Evolutionary conservation across 2,888 invertebrate genomes (phyloP), one percentile per base, ranked within the genome.

Genomic region (Ormia ochracea): DNA sequence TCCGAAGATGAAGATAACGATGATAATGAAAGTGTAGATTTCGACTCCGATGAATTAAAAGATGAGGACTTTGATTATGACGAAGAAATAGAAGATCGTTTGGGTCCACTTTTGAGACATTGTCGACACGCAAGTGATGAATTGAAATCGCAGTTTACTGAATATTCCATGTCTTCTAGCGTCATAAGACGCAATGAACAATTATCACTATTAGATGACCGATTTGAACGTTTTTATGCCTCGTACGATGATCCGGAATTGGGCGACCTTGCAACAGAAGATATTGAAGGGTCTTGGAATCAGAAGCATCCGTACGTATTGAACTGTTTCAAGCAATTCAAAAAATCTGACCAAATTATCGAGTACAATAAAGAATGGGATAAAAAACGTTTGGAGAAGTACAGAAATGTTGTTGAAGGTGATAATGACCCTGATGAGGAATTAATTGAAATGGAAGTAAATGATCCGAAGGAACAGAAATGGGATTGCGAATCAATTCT

Each of bases 401-500:
- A 89, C 50, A 72, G 81, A 5, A 83, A 85, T 61, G 83, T 88
- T 1, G 85, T 87, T 2, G 91, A 92, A 9, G 89, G 90, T 43
- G 89, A 90, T 23, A 89, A 91, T 7, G 90, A 91, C 0, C 86
- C 87, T 14, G 93, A 93, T 38, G 92, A 93, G 2, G 91, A 92
- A 78, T 90, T 94, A 10, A 88, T 93, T 38, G 91, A 91, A 33
- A 89, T 93, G 0, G 90, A 93, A 81, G 92, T 94, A 1, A 91
- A 93, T 28, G 92, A 93, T 65, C 90, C 91, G 0, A 92, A 93
- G 82, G 92, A 91, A 84, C 91, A 93, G 81, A 94, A 93, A 88
- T 97, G 95, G 95, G 98, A 98, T 90, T 98, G 98, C 85, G 95
- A 98, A 90, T 96, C 96, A 70, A 94, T 98, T 83, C 90, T 98